phyloP scores from a whole-genome alignment of 2,888 invertebrate genomes.

The Trichogramma evanescens region DNA sequence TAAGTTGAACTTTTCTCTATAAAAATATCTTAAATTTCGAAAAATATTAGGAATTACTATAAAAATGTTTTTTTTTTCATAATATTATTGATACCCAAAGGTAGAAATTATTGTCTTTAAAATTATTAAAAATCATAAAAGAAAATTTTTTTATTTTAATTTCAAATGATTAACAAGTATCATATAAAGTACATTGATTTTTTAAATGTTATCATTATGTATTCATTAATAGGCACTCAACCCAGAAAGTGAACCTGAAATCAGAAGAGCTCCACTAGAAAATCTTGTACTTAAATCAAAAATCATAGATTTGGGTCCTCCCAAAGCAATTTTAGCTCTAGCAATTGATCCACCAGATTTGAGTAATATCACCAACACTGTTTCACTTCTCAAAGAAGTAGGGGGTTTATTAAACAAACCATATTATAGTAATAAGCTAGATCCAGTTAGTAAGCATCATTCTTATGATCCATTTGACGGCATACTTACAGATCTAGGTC shows the following conservation, averaged over 20 bases:
- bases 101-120: background rate
- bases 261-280: conserved; percentile 74
- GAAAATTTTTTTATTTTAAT: background rate
- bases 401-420: conserved; percentile 66
- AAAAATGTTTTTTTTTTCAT: background rate
- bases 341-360: conserved; percentile 84
- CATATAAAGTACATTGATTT: background rate
- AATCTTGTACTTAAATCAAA: conserved; percentile 75
- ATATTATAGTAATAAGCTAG: conserved; percentile 51
- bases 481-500: conserved; percentile 79
- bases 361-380: conserved; percentile 70
- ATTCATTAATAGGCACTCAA: conserved; percentile 37
- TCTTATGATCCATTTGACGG: conserved; percentile 64
- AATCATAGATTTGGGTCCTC: conserved; percentile 70
- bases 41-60: background rate
- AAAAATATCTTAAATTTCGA: background rate
- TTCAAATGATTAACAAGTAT: background rate
- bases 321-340: conserved; percentile 72
- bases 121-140: background rate
- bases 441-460: conserved; percentile 56
- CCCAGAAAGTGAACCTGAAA: conserved; percentile 64
- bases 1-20: conserved; percentile 32
- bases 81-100: background rate
- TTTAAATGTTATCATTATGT: conserved; percentile 31
- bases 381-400: conserved; percentile 79